Evolutionary conservation across 2,113 vertebrate genomes (phyloP).

Genomic region (Tupaia tana): DNA sequence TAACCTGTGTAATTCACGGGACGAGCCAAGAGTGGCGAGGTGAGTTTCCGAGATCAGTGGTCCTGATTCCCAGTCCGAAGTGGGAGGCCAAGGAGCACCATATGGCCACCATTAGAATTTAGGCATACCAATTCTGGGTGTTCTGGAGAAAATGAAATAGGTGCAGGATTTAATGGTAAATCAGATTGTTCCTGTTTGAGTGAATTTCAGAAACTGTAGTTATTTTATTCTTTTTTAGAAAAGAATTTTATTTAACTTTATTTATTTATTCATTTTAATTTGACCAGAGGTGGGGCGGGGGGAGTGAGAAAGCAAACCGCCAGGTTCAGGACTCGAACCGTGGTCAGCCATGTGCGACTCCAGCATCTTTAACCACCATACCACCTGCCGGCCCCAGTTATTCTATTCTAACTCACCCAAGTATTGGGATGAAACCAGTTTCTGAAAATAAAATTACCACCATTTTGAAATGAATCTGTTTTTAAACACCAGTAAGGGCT

Average conservation of each 20-base stretch:
- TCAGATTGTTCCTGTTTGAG: not conserved
- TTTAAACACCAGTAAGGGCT: fast-evolving
- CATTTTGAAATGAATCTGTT: constrained; percentile 26
- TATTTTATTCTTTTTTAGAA: not conserved
- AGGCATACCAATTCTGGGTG: not conserved
- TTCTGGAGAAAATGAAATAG: not conserved
- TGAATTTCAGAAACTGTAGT: not conserved
- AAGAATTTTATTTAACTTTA: too few species aligned
- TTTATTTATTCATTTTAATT: too few species aligned
- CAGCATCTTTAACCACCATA: too few species aligned
- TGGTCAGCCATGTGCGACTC: too few species aligned
- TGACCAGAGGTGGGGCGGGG: too few species aligned
- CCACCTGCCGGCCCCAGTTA: not conserved
- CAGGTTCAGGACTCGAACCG: too few species aligned
- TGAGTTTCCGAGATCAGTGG: not conserved
- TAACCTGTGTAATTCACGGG: too few species aligned
- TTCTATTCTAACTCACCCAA: not conserved
- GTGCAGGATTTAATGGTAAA: not conserved
- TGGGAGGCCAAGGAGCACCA: not conserved
- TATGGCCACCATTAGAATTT: not conserved
- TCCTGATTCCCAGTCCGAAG: fast-evolving
- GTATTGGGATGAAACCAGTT: not conserved
- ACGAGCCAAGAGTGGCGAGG: not conserved
- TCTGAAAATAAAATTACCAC: not conserved
- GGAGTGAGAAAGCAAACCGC: too few species aligned